Evolutionary conservation across 37 sponge, comb jelly and placozoan species (phyloP).

Genomic region (Hormiphora californensis): DNA sequence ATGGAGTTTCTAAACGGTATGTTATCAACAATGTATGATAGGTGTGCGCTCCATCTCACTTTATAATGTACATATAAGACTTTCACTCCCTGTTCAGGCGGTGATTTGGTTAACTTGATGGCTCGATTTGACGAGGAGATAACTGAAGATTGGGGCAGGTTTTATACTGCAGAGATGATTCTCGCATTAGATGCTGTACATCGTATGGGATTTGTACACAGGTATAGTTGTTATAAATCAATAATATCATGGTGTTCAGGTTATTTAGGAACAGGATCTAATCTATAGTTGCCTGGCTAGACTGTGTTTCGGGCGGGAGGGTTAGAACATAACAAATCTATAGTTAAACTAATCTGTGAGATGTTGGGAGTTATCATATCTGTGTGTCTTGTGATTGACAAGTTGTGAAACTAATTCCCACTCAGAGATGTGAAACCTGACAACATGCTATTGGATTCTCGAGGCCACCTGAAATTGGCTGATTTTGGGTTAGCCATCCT

Average conservation of each 20-base stretch:
- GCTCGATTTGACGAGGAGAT: conserved; percentile 81
- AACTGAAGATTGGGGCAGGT: conserved; percentile 88
- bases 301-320: not conserved
- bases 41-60: not conserved
- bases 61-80: not conserved
- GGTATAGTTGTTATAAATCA: not conserved
- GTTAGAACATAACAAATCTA: too few relatives aligned
- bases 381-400: not conserved
- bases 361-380: too few relatives aligned
- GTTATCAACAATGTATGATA: not conserved
- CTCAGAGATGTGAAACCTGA: conserved; percentile 95
- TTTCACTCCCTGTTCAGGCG: conserved; percentile 60
- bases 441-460: conserved; percentile 87
- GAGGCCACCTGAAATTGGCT: conserved; percentile 92
- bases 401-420: not conserved
- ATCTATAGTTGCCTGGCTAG: not conserved
- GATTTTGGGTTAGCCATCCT: conserved; percentile 97
- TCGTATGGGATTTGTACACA: conserved; percentile 86
- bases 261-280: not conserved
- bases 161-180: conserved; percentile 89
- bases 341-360: too few relatives aligned
- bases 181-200: conserved; percentile 89
- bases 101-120: conserved; percentile 91
- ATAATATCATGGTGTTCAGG: too few relatives aligned
- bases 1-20: conserved; percentile 97